These are phyloP conservation scores for Limanda limanda DNA, from an alignment of 2,113 vertebrate genomes.

Conservation along the genomic window DNA sequence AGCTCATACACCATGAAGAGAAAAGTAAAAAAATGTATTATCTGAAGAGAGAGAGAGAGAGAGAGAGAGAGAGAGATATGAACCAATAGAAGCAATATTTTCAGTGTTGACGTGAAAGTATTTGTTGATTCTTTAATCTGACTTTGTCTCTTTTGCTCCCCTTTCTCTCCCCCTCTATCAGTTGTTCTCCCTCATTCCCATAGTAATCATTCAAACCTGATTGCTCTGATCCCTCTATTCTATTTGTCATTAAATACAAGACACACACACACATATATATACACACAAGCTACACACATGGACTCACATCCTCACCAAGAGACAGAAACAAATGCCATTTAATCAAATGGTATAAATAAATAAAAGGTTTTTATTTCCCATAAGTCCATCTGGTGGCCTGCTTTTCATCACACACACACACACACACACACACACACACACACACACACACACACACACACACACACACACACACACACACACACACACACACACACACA, in stretches of 20 bases:
- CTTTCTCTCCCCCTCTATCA: constrained; percentile 58
- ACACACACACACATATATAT: constrained; percentile 39
- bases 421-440: constrained; percentile 25
- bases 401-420: constrained; percentile 60
- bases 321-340: constrained; percentile 78
- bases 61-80: neutral
- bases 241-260: constrained; percentile 82
- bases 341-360: constrained; percentile 80
- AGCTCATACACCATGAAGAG: neutral
- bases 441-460: constrained; percentile 27
- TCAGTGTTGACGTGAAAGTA: constrained; percentile 34
- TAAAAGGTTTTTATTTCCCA: constrained; percentile 79
- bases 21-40: neutral
- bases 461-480: constrained; percentile 23
- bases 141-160: constrained; percentile 89
- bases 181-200: constrained; percentile 68
- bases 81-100: constrained; percentile 34
- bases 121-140: constrained; percentile 48
- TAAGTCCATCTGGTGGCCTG: constrained; percentile 78
- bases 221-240: constrained; percentile 78
- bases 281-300: constrained; percentile 38
- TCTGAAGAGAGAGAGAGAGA: neutral
- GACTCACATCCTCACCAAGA: constrained; percentile 33
- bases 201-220: constrained; percentile 78
- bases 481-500: constrained; percentile 38